A percentile compares a stretch with the other conserved stretches of the same genome.
Evolutionary conservation across 1,140 invertebrate species (phyloP).

Genomic region (Asobara japonica): DNA sequence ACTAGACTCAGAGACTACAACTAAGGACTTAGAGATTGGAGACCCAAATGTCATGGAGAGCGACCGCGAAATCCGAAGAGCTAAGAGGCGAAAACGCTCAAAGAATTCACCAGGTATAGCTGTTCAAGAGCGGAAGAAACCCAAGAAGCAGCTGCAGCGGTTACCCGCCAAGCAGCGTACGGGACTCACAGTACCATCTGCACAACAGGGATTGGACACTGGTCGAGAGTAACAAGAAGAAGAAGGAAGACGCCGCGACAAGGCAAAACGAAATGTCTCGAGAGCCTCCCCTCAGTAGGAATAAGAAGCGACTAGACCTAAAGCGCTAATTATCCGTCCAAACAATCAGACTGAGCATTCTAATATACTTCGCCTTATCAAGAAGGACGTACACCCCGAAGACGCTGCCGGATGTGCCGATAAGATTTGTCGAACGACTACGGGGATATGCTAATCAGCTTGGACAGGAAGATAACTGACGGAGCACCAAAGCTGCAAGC

Average conservation of each 20-base stretch:
- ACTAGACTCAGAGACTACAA: background rate
- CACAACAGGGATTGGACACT: background rate
- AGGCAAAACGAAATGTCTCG: too few species aligned
- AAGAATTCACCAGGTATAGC: background rate
- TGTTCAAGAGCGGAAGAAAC: background rate
- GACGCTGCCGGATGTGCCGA: background rate
- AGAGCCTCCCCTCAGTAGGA: too few species aligned
- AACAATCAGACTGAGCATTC: background rate
- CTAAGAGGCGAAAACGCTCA: background rate
- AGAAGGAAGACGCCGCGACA: background rate
- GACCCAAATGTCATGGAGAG: background rate
- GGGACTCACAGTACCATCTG: background rate
- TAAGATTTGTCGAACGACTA: constrained; percentile 13
- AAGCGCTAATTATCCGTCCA: constrained; percentile 13
- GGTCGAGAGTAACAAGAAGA: background rate
- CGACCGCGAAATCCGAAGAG: background rate
- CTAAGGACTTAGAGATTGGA: background rate
- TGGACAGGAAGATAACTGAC: background rate
- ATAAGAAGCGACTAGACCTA: background rate
- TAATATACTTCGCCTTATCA: background rate
- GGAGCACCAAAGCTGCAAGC: background rate
- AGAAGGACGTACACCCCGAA: background rate
- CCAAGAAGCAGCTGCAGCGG: background rate
- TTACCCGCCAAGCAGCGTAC: background rate
- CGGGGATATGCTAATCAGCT: constrained; percentile 6